Base-by-base conservation (phyloP, 2,113 vertebrate species). In the Crypturellus undulatus region DNA sequence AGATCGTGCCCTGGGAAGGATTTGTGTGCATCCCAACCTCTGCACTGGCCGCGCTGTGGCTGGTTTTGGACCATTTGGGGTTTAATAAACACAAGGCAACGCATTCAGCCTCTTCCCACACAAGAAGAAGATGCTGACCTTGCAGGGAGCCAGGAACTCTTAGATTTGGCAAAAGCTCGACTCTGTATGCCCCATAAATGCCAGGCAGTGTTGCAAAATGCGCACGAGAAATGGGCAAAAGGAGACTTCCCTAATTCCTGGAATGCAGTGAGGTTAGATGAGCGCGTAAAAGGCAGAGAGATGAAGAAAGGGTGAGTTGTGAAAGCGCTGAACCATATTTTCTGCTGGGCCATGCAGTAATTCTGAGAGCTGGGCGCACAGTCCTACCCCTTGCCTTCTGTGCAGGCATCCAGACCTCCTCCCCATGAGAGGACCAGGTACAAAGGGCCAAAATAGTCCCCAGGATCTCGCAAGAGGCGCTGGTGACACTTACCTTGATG, bases 401-500 rank as follows among this genome's bases (percentile, higher is more conserved):
- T 43, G 9, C 2, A 21, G n/a, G 62, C 22, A 7, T 63, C 51
- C 42, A 22, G 52, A 14, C 4, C 72, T 43, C 32, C 40, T 56
- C 40, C 20, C 25, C 49, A 12, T 24, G 28, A 58, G 9, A 58
- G 54, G 10, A 32, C 13, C 28, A 42, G 17, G 17, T 24, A 43
- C 20, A 13, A 25, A 40, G 26, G 36, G 25, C 12, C 47, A 56
- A 49, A 42, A 30, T 16, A 18, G 26, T 13, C n/a, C 24, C n/a
- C 32, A 18, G 15, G 36, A 14, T 12, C 8, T 30, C 15, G 5
- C n/a, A 17, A 22, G 22, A 36, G 22, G n/a, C 18, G 9, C 3
- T 0, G 0, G 19, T 15, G 34, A 3, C 36, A 96, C 99, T 99
- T 96, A 99, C 99, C 67, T 97, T 98, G 68, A 99, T 7, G 3